Evolutionary conservation across 2,888 invertebrate genomes (phyloP).

Genomic region (Mamestra brassicae): DNA sequence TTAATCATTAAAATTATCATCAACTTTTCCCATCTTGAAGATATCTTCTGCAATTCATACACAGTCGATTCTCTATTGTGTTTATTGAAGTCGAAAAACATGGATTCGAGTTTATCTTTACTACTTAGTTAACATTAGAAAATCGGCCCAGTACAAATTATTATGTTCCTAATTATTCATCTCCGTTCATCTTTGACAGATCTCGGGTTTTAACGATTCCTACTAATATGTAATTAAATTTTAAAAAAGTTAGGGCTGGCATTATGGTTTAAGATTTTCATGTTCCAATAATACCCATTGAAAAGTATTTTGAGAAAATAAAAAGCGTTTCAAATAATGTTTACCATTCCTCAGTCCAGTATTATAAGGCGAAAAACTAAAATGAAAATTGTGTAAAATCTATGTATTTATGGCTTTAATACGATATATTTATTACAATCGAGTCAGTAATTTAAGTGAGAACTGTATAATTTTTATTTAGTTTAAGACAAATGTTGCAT

Average conservation of each 20-base stretch:
- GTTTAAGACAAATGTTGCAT: slow-evolving; percentile 72
- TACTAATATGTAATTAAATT: slow-evolving; percentile 65
- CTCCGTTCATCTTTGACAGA: slow-evolving; percentile 63
- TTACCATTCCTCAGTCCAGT: slow-evolving; percentile 85
- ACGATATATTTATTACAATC: slow-evolving; percentile 84
- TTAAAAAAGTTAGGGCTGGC: slow-evolving; percentile 64
- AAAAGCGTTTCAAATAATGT: slow-evolving; percentile 60
- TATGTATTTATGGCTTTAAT: slow-evolving; percentile 74
- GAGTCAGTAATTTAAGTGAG: slow-evolving; percentile 88
- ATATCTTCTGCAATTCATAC: slow-evolving; percentile 12
- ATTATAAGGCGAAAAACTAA: slow-evolving; percentile 71
- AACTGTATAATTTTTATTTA: slow-evolving; percentile 70
- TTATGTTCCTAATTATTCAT: slow-evolving; percentile 64
- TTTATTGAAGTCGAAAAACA: neutral
- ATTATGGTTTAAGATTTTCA: slow-evolving; percentile 27
- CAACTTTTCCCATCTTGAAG: slow-evolving; percentile 1
- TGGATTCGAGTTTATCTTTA: neutral
- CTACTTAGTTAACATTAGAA: slow-evolving; percentile 18
- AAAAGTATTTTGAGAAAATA: slow-evolving; percentile 27
- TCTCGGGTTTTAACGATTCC: slow-evolving; percentile 70
- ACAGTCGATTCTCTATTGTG: slow-evolving; percentile 19
- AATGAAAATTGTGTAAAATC: slow-evolving; percentile 67
- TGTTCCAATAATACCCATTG: slow-evolving; percentile 2
- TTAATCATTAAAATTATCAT: slow-evolving; percentile 8
- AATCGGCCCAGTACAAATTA: slow-evolving; percentile 62